Evolutionary conservation across 2,797 vertebrate species (phyloP).

Genomic region (Darevskia mixta): DNA sequence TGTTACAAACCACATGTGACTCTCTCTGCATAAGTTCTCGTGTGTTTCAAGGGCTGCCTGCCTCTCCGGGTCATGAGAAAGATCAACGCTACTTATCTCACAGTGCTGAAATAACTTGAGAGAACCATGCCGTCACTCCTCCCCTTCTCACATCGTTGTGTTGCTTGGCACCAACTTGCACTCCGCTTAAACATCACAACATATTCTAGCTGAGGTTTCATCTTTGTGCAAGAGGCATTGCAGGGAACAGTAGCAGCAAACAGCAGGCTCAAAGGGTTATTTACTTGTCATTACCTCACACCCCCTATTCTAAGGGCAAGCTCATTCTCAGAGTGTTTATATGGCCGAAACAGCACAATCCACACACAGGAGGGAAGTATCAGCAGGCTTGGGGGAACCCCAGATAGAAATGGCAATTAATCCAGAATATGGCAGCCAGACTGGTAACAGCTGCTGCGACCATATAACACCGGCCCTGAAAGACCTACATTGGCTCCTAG

Average conservation of each 20-base stretch:
- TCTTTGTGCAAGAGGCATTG: neutral
- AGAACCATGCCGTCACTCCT: neutral
- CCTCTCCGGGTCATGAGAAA: neutral
- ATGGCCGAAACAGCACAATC: neutral
- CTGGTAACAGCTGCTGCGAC: too few species aligned
- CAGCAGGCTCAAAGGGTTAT: neutral
- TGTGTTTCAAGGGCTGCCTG: neutral
- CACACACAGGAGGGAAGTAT: neutral
- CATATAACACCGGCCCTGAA: too few species aligned
- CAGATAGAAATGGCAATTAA: slow-evolving; percentile 3
- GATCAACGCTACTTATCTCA: neutral
- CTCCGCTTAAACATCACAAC: neutral
- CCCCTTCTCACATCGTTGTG: neutral
- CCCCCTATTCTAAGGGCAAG: neutral
- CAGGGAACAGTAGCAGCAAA: neutral
- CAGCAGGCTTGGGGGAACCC: neutral
- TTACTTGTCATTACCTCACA: too few species aligned
- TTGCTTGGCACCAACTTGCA: too few species aligned
- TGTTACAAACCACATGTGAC: neutral
- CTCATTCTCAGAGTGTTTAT: neutral
- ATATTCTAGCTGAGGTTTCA: neutral
- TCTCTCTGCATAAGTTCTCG: neutral
- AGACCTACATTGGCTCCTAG: too few species aligned
- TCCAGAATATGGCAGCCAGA: too few species aligned
- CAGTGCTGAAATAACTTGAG: neutral